Conservation (phyloP, 2,888 invertebrate species). For the Xestobium rufovillosum region DNA sequence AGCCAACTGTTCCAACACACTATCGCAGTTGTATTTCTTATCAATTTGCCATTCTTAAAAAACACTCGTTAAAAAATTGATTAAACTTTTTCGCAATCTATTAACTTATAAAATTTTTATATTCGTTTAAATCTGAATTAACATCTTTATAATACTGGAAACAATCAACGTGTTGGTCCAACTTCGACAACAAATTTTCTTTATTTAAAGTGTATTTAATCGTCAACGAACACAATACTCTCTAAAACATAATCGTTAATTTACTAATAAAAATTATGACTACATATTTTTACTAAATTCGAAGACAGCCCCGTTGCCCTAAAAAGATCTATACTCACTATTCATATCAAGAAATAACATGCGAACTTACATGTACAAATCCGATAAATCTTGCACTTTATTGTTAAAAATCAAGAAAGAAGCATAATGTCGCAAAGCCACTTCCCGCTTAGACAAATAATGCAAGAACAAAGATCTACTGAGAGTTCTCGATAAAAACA, state of each 20-base stretch:
- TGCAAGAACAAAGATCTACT: conserved; percentile 63
- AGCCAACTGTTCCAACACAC: conserved; percentile 34
- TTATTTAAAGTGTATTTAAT: conserved; percentile 28
- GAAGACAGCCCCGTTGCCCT: conserved; percentile 35
- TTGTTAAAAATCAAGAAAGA: conserved; percentile 63
- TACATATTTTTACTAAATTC: conserved; percentile 28
- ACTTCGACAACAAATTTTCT: conserved; percentile 24
- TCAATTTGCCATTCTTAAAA: conserved; percentile 34
- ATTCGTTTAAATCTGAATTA: conserved; percentile 3
- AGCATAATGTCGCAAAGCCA: conserved; percentile 67
- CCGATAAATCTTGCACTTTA: conserved; percentile 59
- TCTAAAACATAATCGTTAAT: conserved; percentile 23
- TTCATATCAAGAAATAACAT: conserved; percentile 11
- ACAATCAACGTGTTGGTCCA: conserved; percentile 27
- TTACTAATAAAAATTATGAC: conserved; percentile 7
- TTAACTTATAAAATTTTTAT: neutral
- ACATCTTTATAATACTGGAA: conserved; percentile 12
- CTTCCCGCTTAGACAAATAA: conserved; percentile 58
- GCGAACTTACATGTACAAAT: conserved; percentile 61
- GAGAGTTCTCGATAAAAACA: conserved; percentile 50
- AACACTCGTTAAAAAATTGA: conserved; percentile 11
- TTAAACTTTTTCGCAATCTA: conserved; percentile 5
- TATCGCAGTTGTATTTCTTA: conserved; percentile 26
- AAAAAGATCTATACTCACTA: conserved; percentile 21
- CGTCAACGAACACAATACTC: conserved; percentile 33